Evolutionary conservation across 2,113 vertebrate genomes (phyloP), one percentile per base, ranked within the genome.

Genomic region (Myiagra hebetior): DNA sequence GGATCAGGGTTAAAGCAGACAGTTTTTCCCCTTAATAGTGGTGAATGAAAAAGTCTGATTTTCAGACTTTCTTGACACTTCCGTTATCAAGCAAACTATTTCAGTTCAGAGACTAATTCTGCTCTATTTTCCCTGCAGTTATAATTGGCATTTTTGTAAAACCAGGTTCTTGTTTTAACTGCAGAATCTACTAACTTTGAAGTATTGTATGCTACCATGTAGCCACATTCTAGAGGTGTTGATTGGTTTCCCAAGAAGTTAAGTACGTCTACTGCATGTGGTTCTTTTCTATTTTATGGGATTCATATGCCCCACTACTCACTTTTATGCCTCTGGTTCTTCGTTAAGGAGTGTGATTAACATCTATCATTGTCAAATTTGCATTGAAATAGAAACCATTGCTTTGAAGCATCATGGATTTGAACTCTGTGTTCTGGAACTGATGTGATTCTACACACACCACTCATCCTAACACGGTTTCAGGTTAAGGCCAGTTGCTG

Each of bases 301-400:
- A 88, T 90, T 93, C 87, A 91, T 96, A 96, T 86, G 87, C 78
- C 82, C 69, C 85, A 90, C 85, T 77, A 85, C 55, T 96, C 85
- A 95, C 78, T 95, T 94, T 94, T 93, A 90, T 80, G 82, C 56
- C 44, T 95, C 75, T 77, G 33, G 30, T 96, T 96, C 87, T 94
- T 95, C 46, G 2, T 96, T 96, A 95, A 93, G 55, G 50, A 77
- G 79, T 41, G 72, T 96, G 90, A 97, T 94, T 95, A 96, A 90
- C 79, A 95, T 93, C 70, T 91, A 90, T 96, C 95, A 94, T 91
- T 94, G 91, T 94, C 95, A 96, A 96, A 96, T 95, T 97, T 97
- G 85, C 93, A 94, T 91, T 96, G 93, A 96, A 97, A 95, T 95
- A 93, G 94, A 91, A 96, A 94, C 87, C 95, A 90, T 78, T 81